Evolutionary conservation across 1,140 invertebrate species (phyloP), one percentile per base, ranked within the genome.

Genomic region (Caligus rogercresseyi): DNA sequence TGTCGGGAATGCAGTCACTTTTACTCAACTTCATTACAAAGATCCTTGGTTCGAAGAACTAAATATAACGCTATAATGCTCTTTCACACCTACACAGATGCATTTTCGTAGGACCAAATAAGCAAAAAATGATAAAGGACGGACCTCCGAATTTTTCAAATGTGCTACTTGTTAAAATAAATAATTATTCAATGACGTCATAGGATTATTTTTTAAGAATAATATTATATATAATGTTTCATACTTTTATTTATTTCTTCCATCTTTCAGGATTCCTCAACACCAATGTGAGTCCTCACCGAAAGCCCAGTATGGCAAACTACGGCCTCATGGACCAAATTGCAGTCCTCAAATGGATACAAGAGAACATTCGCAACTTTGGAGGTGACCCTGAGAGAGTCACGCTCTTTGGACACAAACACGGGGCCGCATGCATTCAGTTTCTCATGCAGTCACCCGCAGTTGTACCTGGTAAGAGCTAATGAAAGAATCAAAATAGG

Each of bases 331-430:
- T 72, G 71, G 71, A 72, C 65, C 70, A 71, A 61, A 67, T 72
- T 23, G 71, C 71, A 11, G 70, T 69, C 14, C 64, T 68, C 11
- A 64, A 67, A 2, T 69, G 68, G 68, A 4, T 70, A 69, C 57
- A 72, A 69, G 82, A 90, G 71, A 86, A 93, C 76, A 83, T 87
- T 65, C 78, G 76, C 25, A 80, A 83, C 68, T 82, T 98, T 69
- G 87, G 89, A 15, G 94, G 94, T 0, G 85, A 95, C 75, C 80
- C 83, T 0, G 68, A 75, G n/a, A 79, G 77, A 0, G 85, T 98
- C 2, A 97, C 94, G 0, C 71, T 98, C 11, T 83, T 96, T 75
- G 92, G 92, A 0, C 91, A 97, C 70, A 89, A 87, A 54, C 91
- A 89, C 0, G 93, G 93, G 0, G 90, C 92, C 0, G 87, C 88